These are phyloP conservation scores for Drosophila hydei DNA, from an alignment of 1,140 invertebrate genomes.

Conservation along the genomic window DNA sequence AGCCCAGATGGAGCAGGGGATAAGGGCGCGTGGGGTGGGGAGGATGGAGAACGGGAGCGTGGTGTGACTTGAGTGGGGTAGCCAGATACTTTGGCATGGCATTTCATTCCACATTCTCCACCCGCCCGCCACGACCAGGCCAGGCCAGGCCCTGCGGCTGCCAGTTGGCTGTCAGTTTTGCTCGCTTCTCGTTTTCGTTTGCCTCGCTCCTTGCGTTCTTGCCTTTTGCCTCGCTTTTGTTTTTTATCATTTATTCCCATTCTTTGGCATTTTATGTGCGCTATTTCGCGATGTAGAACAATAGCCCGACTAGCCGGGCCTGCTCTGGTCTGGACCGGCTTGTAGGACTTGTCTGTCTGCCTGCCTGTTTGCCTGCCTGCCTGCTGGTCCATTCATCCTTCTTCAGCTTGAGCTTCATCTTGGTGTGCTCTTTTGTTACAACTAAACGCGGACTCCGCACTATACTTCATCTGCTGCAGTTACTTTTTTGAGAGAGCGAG, in stretches of 20 bases:
- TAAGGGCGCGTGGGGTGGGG: background rate
- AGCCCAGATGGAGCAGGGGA: background rate
- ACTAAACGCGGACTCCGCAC: conserved; percentile 31
- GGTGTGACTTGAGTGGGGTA: background rate
- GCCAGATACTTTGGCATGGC: conserved; percentile 47
- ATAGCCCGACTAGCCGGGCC: conserved; percentile 49
- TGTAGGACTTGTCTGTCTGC: background rate
- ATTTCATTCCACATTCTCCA: conserved; percentile 63
- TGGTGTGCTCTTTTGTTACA: conserved; percentile 58
- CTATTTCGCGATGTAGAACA: conserved; percentile 79
- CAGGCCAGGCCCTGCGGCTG: conserved; percentile 37
- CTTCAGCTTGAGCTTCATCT: conserved; percentile 23
- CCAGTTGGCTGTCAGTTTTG: conserved; percentile 75
- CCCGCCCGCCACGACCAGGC: background rate
- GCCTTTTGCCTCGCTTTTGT: background rate
- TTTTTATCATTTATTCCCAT: conserved; percentile 47
- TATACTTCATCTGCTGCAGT: conserved; percentile 34
- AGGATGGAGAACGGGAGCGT: background rate
- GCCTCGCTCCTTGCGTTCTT: conserved; percentile 5
- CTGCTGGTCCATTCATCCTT: conserved; percentile 18
- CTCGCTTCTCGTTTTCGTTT: conserved; percentile 34
- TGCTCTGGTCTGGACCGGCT: background rate
- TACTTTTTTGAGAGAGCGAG: conserved; percentile 19
- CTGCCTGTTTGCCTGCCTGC: background rate
- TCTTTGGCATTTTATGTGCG: conserved; percentile 73